Conservation (phyloP, 2,797 vertebrate species). For the Telmatherina bonti region DNA sequence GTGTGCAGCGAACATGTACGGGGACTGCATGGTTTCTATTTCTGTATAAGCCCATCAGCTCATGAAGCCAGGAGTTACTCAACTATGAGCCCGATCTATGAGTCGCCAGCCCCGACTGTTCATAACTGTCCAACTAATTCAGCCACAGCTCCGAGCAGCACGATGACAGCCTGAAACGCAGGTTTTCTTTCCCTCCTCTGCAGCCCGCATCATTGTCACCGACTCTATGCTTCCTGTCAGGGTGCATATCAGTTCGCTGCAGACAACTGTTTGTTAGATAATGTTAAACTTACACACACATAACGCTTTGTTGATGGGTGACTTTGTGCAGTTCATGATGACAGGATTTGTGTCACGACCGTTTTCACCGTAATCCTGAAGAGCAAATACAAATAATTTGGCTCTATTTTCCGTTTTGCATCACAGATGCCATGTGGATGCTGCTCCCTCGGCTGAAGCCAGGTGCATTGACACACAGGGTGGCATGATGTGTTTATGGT, state of each 20-base stretch:
- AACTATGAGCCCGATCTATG: conserved; percentile 8
- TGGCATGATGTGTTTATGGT: too few relatives aligned
- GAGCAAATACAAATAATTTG: too few relatives aligned
- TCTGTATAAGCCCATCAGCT: not conserved
- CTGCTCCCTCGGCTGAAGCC: too few relatives aligned
- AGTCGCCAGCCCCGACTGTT: not conserved
- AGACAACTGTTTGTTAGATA: conserved; percentile 73
- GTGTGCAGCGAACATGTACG: not conserved
- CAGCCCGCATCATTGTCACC: not conserved
- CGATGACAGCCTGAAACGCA: conserved; percentile 2
- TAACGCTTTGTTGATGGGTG: conserved; percentile 12
- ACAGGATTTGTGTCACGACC: not conserved
- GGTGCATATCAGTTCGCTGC: conserved; percentile 71
- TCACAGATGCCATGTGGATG: not conserved
- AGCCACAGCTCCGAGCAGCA: not conserved
- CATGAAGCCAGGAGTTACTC: conserved; percentile 17
- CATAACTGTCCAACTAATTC: conserved; percentile 8
- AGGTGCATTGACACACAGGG: too few relatives aligned
- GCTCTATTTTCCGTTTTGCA: conserved; percentile 1
- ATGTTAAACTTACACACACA: conserved; percentile 41
- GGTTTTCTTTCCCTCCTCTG: not conserved
- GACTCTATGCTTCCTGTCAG: conserved; percentile 59
- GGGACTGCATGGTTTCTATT: not conserved
- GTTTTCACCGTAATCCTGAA: conserved; percentile 1
- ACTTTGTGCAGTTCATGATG: conserved; percentile 33